These are phyloP conservation scores for Balaenoptera acutorostrata DNA, from an alignment of 2,113 vertebrate genomes.

Conservation along the genomic window DNA sequence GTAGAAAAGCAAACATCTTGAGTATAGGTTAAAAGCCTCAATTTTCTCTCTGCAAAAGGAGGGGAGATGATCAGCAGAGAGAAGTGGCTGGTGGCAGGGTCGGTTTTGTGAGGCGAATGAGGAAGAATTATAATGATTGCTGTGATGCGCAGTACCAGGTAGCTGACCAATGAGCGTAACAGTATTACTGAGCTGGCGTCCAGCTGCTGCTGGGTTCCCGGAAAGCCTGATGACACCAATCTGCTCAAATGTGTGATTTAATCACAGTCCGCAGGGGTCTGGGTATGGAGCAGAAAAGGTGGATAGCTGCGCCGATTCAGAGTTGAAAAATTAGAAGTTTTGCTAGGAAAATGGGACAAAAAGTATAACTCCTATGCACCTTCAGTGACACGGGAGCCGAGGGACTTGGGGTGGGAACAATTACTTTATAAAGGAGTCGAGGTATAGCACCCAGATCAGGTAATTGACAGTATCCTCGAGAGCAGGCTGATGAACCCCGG, in stretches of 20 bases:
- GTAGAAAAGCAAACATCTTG: neutral
- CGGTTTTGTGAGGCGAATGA: neutral
- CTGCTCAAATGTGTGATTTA: conserved; percentile 1
- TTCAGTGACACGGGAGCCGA: neutral
- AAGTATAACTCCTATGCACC: neutral
- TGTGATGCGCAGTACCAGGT: neutral
- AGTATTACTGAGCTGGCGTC: neutral
- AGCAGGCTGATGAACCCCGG: neutral
- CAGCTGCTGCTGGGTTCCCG: neutral
- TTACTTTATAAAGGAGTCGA: neutral
- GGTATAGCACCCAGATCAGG: too few relatives aligned
- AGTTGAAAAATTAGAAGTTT: neutral
- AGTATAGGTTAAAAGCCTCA: conserved; percentile 25
- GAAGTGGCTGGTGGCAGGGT: neutral
- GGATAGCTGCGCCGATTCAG: neutral
- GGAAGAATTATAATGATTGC: neutral
- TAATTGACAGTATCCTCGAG: too few relatives aligned
- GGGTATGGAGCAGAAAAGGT: neutral
- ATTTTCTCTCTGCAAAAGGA: neutral
- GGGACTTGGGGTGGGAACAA: neutral
- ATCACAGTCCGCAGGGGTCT: conserved; percentile 13
- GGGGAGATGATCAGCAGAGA: neutral
- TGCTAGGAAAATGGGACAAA: neutral
- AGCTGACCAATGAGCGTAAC: neutral
- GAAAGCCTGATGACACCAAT: conserved; percentile 22